A percentile compares a stretch with the other conserved stretches of the same genome.
phyloP scores from a whole-genome alignment of 2,888 invertebrate genomes.

The Eilema caniola region DNA sequence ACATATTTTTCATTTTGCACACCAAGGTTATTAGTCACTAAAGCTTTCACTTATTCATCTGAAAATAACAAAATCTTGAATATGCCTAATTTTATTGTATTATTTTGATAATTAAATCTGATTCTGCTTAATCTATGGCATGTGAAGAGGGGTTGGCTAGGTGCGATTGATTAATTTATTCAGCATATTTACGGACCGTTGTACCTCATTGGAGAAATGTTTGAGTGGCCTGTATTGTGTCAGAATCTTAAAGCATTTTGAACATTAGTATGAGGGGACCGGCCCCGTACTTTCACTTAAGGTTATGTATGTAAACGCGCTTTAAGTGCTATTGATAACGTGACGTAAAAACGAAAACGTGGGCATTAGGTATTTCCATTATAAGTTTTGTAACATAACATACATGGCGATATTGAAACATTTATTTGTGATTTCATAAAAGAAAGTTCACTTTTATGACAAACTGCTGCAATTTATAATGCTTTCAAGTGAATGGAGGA shows the following conservation, averaged over 20 bases:
- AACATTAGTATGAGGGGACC: conserved; percentile 82
- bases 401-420: conserved; percentile 33
- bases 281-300: conserved; percentile 83
- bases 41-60: conserved; percentile 47
- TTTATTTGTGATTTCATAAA: conserved; percentile 28
- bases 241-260: conserved; percentile 83
- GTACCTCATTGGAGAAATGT: conserved; percentile 82
- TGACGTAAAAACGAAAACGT: conserved; percentile 75
- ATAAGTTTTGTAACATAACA: conserved; percentile 46
- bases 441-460: conserved; percentile 22
- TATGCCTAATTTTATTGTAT: conserved; percentile 12
- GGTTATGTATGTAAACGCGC: conserved; percentile 84
- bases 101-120: conserved; percentile 18
- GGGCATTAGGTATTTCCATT: conserved; percentile 43
- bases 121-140: conserved; percentile 65
- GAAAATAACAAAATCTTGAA: conserved; percentile 27
- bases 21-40: conserved; percentile 36
- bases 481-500: conserved; percentile 4
- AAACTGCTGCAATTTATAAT: conserved; percentile 16
- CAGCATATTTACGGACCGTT: conserved; percentile 77
- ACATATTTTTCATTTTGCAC: conserved; percentile 39
- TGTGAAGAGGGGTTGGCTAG: conserved; percentile 72
- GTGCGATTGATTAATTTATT: conserved; percentile 81
- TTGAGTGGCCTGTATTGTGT: conserved; percentile 72
- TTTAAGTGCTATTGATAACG: conserved; percentile 79